A percentile compares a stretch with the other conserved stretches of the same genome.
Evolutionary conservation across 1,140 invertebrate species (phyloP).

Genomic region (Holotrichia oblita): DNA sequence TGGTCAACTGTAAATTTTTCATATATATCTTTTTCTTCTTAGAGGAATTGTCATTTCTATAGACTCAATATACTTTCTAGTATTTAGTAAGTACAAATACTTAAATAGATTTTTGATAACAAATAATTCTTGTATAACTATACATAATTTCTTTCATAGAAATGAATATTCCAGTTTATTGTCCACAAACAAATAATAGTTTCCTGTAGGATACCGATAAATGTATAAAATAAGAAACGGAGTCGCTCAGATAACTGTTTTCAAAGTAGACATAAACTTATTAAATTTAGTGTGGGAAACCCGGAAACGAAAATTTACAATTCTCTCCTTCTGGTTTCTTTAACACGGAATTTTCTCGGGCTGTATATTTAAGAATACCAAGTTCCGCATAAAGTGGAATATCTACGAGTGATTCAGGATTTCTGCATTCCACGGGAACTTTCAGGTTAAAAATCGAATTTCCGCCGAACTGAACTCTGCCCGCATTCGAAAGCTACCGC

Average conservation of each 20-base stretch:
- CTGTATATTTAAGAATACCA: constrained; percentile 35
- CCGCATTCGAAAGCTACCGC: background rate
- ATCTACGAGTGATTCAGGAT: background rate
- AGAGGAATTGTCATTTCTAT: too few species aligned
- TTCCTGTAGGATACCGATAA: background rate
- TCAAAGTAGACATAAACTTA: constrained; percentile 1
- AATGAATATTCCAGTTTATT: too few species aligned
- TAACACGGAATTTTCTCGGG: background rate
- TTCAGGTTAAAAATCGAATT: constrained; percentile 32
- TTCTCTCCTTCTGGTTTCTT: background rate
- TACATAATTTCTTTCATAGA: too few species aligned
- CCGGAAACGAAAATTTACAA: constrained; percentile 1
- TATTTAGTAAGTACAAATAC: too few species aligned
- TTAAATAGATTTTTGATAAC: too few species aligned
- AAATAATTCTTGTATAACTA: too few species aligned
- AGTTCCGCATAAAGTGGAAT: constrained; percentile 11
- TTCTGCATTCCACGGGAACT: background rate
- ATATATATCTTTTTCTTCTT: too few species aligned
- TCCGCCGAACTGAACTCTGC: background rate
- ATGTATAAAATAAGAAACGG: background rate
- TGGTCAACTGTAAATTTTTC: too few species aligned
- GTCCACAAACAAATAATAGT: too few species aligned
- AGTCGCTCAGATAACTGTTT: background rate
- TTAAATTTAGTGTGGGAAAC: background rate
- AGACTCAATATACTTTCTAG: too few species aligned